Evolutionary conservation across 1,140 invertebrate genomes (phyloP), one percentile per base, ranked within the genome.

Genomic region (Antheraea pernyi): DNA sequence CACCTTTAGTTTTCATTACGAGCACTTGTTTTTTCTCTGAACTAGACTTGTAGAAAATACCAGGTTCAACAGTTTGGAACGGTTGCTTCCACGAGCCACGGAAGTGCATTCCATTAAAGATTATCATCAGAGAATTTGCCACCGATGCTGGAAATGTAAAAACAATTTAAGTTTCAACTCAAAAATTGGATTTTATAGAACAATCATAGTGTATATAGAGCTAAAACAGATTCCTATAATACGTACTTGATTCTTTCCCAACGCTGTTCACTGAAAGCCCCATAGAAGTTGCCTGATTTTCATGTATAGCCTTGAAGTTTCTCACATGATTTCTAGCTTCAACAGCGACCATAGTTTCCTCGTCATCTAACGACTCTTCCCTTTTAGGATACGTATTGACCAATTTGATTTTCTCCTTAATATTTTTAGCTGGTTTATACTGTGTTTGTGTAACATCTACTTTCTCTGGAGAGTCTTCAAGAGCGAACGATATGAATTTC

Each of bases 61-160:
- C 86, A 65, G 81, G 72, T 68, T 93, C 91, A 2, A 92, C 83
- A 22, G 82, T 83, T 30, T 91, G 89, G 76, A 94, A 93, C 0
- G 92, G 85, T 59, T 88, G 86, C 67, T 89, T 89, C 93, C 93
- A 94, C 0, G 89, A 89, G 3, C 94, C 94, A 9, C 93, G 91
- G 87, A 93, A 95, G 80, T 94, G 95, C 64, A 95, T 92, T 0
- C 94, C 94, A 74, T 95, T 95, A 88, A 95, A 95, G 10, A 94
- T 89, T 59, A 95, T 89, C 94, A 95, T 95, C 68, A 92, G 71
- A 0, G 91, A 89, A 42, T 82, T 84, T 7, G 84, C 81, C 19
- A 80, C 78, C 73, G 81, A 74, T 70, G 79, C 80, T 81, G 67
- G 7, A 80, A 79, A 16, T 18, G 70, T 48, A 67, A n/a, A 36